Evolutionary conservation across 1,140 invertebrate species (phyloP).

Genomic region (Teleogryllus occipitalis): DNA sequence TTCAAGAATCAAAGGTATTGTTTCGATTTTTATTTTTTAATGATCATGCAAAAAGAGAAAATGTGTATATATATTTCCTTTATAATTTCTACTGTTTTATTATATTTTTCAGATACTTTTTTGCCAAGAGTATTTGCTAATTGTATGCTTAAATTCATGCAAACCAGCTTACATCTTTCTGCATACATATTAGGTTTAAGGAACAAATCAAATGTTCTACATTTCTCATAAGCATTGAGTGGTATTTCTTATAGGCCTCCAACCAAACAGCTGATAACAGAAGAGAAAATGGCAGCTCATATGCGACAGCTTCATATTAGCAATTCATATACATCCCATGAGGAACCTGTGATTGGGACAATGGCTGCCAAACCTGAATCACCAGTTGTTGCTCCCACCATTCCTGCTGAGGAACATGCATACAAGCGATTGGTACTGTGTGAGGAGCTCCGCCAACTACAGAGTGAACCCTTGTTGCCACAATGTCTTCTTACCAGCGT

Average conservation of each 20-base stretch:
- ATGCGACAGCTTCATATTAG: constrained; percentile 62
- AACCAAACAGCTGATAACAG: constrained; percentile 67
- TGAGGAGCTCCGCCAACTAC: constrained; percentile 57
- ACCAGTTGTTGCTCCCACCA: neutral
- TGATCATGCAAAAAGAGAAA: too few species aligned
- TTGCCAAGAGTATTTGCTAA: too few species aligned
- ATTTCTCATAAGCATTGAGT: too few species aligned
- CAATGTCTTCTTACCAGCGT: constrained; percentile 47
- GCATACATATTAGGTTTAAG: too few species aligned
- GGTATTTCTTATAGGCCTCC: constrained; percentile 29
- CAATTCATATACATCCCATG: constrained; percentile 36
- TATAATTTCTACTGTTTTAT: too few species aligned
- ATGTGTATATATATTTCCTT: too few species aligned
- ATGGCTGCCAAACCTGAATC: constrained; percentile 25
- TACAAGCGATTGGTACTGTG: constrained; percentile 46
- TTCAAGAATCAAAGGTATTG: too few species aligned
- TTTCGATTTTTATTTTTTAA: too few species aligned
- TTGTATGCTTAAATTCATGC: too few species aligned
- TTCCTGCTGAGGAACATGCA: neutral
- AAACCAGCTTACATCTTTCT: too few species aligned
- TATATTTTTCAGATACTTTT: too few species aligned
- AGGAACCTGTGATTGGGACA: constrained; percentile 23
- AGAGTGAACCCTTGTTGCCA: constrained; percentile 51
- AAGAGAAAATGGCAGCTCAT: constrained; percentile 70
- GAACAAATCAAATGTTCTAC: too few species aligned